These are phyloP conservation scores for Apeltes quadracus DNA, from an alignment of 2,113 vertebrate genomes.

Conservation along the genomic window DNA sequence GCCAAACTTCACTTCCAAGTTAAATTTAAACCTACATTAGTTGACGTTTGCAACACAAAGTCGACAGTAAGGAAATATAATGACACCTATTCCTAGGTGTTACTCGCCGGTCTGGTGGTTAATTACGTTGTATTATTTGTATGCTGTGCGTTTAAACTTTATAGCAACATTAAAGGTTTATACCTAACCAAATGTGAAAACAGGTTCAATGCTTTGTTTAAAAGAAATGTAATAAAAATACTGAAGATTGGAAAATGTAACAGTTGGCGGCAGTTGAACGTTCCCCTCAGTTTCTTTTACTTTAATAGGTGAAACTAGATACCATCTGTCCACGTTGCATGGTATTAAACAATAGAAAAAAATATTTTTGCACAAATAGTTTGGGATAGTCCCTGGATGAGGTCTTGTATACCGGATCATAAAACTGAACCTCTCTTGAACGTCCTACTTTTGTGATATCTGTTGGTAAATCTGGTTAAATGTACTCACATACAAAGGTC, in stretches of 20 bases:
- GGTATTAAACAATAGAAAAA: neutral
- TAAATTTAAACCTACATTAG: neutral
- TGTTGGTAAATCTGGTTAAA: neutral
- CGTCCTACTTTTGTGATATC: too few relatives aligned
- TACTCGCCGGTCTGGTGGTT: neutral
- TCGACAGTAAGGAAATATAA: neutral
- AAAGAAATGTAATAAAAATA: neutral
- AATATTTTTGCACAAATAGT: neutral
- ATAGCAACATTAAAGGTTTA: neutral
- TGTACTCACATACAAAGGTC: constrained; percentile 96
- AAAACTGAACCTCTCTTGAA: neutral
- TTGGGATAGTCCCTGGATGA: neutral
- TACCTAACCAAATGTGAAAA: neutral
- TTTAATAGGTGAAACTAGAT: too few relatives aligned
- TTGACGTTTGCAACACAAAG: constrained; percentile 1
- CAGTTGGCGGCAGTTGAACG: neutral
- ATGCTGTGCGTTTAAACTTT: constrained; percentile 14
- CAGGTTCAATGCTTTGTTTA: neutral
- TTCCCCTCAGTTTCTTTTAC: neutral
- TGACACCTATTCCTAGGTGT: neutral
- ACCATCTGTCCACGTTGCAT: neutral
- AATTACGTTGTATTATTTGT: neutral
- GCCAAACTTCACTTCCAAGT: neutral
- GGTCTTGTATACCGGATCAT: neutral
- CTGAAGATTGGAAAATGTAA: neutral